These are phyloP conservation scores for Drosophila putrida DNA, from an alignment of 2,888 invertebrate genomes.

Conservation along the genomic window DNA sequence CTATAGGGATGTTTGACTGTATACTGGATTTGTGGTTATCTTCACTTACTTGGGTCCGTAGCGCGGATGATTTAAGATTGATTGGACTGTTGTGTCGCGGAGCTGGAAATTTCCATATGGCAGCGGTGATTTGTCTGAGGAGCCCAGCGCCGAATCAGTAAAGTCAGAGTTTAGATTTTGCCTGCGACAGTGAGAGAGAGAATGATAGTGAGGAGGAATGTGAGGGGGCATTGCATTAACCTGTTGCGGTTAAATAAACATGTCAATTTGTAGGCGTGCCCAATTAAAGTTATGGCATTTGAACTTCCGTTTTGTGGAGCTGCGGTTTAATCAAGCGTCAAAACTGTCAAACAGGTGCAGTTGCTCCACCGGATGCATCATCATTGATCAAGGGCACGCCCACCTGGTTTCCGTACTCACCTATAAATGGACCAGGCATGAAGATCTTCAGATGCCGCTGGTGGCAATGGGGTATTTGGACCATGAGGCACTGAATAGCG, in stretches of 20 bases:
- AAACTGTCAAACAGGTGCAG: constrained; percentile 72
- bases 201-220: neutral
- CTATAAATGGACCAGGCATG: constrained; percentile 98
- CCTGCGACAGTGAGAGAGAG: constrained; percentile 85
- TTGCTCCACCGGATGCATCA: constrained; percentile 43
- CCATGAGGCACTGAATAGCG: constrained; percentile 95
- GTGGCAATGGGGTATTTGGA: constrained; percentile 89
- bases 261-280: constrained; percentile 42
- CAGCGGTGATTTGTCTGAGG: constrained; percentile 95
- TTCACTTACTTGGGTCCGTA: constrained; percentile 94
- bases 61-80: constrained; percentile 92
- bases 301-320: constrained; percentile 57
- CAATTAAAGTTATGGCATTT: constrained; percentile 65
- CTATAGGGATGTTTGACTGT: neutral
- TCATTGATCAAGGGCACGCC: constrained; percentile 47
- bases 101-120: constrained; percentile 98
- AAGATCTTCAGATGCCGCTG: constrained; percentile 95
- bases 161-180: constrained; percentile 98
- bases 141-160: constrained; percentile 96
- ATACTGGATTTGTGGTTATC: constrained; percentile 1
- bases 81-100: constrained; percentile 96
- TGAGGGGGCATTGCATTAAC: constrained; percentile 30
- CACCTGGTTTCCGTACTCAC: constrained; percentile 85
- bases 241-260: constrained; percentile 66
- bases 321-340: constrained; percentile 76